These are phyloP conservation scores for Paramuricea clavata DNA, from an alignment of 92 coral and sea anemone genomes.

Conservation along the genomic window DNA sequence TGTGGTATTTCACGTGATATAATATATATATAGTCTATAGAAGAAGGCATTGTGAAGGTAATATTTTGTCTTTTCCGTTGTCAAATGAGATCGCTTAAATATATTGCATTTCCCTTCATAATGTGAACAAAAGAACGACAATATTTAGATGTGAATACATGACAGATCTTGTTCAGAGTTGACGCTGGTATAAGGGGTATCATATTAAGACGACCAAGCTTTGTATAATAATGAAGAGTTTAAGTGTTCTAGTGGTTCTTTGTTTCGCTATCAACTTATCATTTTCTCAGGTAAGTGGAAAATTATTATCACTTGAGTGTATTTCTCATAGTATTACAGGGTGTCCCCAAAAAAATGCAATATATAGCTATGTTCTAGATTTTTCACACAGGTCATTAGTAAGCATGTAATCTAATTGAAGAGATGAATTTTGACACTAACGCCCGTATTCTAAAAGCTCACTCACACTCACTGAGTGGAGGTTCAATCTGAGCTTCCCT, in stretches of 20 bases:
- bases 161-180: not conserved
- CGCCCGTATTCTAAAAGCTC: too few relatives aligned
- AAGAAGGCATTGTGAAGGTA: too few relatives aligned
- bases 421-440: too few relatives aligned
- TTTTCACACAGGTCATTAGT: too few relatives aligned
- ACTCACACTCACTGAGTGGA: too few relatives aligned
- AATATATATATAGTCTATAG: too few relatives aligned
- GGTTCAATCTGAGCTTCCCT: too few relatives aligned
- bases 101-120: conserved; percentile 30
- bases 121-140: not conserved
- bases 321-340: too few relatives aligned
- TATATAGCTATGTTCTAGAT: too few relatives aligned
- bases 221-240: conserved; percentile 9
- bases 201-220: not conserved
- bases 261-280: conserved; percentile 28
- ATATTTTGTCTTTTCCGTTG: conserved; percentile 30
- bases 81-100: conserved; percentile 7
- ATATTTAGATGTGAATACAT: not conserved
- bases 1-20: too few relatives aligned
- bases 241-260: conserved; percentile 9
- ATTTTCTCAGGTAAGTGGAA: conserved; percentile 33
- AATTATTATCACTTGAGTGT: not conserved
- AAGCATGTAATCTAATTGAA: too few relatives aligned
- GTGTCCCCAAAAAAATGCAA: too few relatives aligned
- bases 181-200: not conserved